Base-by-base conservation (phyloP, 2,113 vertebrate genomes). In the Ceyx margarethae region DNA sequence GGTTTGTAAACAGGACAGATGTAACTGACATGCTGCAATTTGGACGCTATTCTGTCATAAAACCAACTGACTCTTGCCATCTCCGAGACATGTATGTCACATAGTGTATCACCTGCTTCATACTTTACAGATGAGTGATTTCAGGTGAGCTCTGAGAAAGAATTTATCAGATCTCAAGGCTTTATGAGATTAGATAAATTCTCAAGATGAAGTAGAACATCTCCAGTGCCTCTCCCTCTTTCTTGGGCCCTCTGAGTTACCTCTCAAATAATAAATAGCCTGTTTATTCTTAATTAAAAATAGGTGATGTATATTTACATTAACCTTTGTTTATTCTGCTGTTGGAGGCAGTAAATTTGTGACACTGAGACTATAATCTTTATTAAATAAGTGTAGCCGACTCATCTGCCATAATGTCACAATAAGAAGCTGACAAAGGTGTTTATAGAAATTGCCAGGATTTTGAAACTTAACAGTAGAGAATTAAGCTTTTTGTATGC, bases 401-500 rank as follows among this genome's bases (percentile, higher is more conserved):
- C 26, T 4, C 0, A 80, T 42, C 71, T 14, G 6, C 17, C 87
- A 22, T 87, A 88, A 48, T 69, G 51, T 85, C 42, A 48, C 22
- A 74, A 15, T 62, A 74, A 48, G 57, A 91, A 89, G 72, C 65
- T 81, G 23, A 43, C 45, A 93, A 91, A 95, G 45, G 56, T 95
- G 48, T 86, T 93, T 64, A 79, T 64, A 26, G 48, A 87, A 75
- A 73, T 95, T 93, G 45, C 85, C 29, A 56, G 93, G 73, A 81
- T 94, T 88, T 77, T 0, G 1, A 90, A 94, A 87, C 35, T 67
- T 78, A 96, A 67, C 68, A 51, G 74, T 68, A 95, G 56, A 80
- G 72, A 91, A 93, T 82, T 76, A 85, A 94, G 72, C 8, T 37
- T 57, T 80, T 87, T 86, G 50, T 87, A 85, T 89, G 95, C 89